phyloP scores from a whole-genome alignment of 2,113 vertebrate genomes.

The Lophura nycthemera region DNA sequence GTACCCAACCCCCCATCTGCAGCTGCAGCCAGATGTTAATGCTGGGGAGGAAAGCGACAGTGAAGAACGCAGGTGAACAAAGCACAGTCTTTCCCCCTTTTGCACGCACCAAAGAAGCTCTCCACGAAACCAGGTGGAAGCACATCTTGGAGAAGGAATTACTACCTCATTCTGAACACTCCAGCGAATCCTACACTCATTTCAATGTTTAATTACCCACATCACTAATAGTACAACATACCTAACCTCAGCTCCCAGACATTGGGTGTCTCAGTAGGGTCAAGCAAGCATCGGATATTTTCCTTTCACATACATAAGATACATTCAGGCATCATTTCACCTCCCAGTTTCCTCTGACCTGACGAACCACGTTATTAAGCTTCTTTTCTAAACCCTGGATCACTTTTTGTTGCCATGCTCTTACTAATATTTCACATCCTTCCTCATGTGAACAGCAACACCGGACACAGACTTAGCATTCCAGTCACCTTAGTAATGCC shows the following conservation, averaged over 20 bases:
- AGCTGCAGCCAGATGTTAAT: conserved; percentile 1
- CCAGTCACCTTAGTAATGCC: background rate
- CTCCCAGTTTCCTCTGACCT: background rate
- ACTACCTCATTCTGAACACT: background rate
- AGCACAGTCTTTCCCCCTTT: background rate
- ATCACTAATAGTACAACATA: background rate
- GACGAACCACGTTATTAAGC: background rate
- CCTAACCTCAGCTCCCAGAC: background rate
- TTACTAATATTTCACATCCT: conserved; percentile 7
- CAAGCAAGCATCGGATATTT: background rate
- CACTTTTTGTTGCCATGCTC: background rate
- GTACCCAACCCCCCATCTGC: background rate
- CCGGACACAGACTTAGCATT: background rate
- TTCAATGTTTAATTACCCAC: background rate
- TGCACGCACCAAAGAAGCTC: background rate
- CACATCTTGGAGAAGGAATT: background rate
- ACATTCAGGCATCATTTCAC: background rate
- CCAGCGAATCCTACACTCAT: background rate
- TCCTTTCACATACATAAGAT: rapidly evolving
- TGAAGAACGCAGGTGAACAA: background rate
- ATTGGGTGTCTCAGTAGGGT: background rate
- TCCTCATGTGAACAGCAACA: conserved; percentile 1
- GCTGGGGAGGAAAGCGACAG: background rate
- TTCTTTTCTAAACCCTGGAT: background rate
- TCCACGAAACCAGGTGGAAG: background rate